These are phyloP conservation scores for Beroe forskalii DNA, from an alignment of 37 sponge, comb jelly and placozoan genomes.

Conservation along the genomic window DNA sequence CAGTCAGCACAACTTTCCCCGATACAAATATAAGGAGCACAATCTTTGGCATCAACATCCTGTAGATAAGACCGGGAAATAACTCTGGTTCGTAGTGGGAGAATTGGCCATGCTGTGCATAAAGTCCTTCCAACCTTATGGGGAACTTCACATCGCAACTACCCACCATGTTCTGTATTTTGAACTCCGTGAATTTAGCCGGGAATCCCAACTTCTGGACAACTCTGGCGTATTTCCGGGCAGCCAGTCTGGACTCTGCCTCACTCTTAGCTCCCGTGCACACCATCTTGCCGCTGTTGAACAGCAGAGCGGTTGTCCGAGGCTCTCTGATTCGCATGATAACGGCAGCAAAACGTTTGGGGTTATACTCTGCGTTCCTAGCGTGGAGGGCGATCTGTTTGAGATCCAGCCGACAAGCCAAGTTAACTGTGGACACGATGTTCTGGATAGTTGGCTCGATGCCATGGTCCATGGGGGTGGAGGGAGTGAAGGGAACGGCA, in stretches of 20 bases:
- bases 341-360: constrained; percentile 99
- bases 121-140: constrained; percentile 92
- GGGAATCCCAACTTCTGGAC: constrained; percentile 98
- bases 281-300: constrained; percentile 99
- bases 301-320: constrained; percentile 95
- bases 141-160: constrained; percentile 99
- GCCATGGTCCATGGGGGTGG: constrained; percentile 63
- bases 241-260: constrained; percentile 90
- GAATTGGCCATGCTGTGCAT: constrained; percentile 88
- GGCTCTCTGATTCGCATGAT: constrained; percentile 99
- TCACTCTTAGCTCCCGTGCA: constrained; percentile 99
- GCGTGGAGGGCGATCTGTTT: constrained; percentile 96
- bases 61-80: constrained; percentile 97
- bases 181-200: constrained; percentile 94
- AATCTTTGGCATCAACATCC: constrained; percentile 94
- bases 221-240: constrained; percentile 96
- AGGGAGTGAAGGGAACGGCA: constrained; percentile 44
- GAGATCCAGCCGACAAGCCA: constrained; percentile 91
- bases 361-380: constrained; percentile 99
- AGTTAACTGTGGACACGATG: constrained; percentile 96
- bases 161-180: constrained; percentile 99
- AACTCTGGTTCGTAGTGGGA: constrained; percentile 98
- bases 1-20: constrained; percentile 98
- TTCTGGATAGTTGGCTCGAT: constrained; percentile 72
- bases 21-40: constrained; percentile 98